These are phyloP conservation scores for Eudemis profundana DNA, from an alignment of 2,888 invertebrate species.

Conservation along the genomic window DNA sequence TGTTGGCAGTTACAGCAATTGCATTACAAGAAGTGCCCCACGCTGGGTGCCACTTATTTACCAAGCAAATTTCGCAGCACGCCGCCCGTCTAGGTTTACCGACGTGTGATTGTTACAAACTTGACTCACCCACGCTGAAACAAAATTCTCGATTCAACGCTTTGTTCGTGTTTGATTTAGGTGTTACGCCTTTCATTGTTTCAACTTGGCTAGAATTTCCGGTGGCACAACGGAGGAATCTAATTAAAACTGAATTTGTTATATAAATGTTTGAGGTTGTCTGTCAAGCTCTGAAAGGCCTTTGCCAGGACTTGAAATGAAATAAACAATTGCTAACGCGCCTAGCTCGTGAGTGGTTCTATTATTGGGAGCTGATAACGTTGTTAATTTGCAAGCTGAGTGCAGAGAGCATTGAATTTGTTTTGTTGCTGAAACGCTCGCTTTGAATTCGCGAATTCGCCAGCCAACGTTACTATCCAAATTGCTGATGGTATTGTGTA, in stretches of 20 bases:
- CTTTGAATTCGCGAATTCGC: conserved; percentile 23
- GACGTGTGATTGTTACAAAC: conserved; percentile 55
- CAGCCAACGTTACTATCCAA: conserved; percentile 23
- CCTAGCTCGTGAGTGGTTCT: conserved; percentile 22
- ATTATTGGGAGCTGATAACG: conserved; percentile 30
- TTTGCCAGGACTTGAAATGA: conserved; percentile 24
- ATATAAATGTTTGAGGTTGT: conserved; percentile 8
- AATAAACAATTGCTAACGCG: conserved; percentile 27
- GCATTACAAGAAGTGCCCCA: conserved; percentile 48
- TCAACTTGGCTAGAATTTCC: conserved; percentile 33
- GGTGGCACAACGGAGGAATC: conserved; percentile 17
- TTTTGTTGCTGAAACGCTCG: conserved; percentile 24
- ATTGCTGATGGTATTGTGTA: conserved; percentile 33
- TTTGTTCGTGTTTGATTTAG: conserved; percentile 38
- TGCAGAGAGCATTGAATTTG: conserved; percentile 27
- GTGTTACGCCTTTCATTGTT: conserved; percentile 30
- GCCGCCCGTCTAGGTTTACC: conserved; percentile 46
- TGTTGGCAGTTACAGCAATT: conserved; percentile 48
- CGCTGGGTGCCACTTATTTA: conserved; percentile 60
- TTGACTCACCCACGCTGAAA: conserved; percentile 44
- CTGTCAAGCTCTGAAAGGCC: background rate
- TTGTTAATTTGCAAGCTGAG: conserved; percentile 34
- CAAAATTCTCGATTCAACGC: conserved; percentile 40
- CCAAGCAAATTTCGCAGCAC: conserved; percentile 55
- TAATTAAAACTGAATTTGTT: conserved; percentile 32